Evolutionary conservation across 2,888 invertebrate species (phyloP), one percentile per base, ranked within the genome.

Genomic region (Siphlonurus alternatus): DNA sequence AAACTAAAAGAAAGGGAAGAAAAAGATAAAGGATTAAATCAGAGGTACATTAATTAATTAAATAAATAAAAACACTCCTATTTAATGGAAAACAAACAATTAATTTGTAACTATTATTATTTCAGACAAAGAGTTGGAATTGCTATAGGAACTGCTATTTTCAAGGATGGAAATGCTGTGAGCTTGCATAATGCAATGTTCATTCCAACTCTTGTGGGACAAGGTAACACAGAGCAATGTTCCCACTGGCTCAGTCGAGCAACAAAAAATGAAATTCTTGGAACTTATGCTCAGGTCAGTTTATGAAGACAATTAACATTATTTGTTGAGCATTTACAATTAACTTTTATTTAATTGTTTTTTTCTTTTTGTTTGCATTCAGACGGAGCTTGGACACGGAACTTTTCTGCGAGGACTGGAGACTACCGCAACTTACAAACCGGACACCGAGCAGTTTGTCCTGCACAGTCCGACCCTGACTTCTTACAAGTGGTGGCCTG

Each of bases 401-500:
- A 96, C 96, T 0, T 94, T 93, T 74, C 84, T 97, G 65, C 83
- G 93, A 69, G 93, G 93, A 0, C 75, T 97, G 68, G 96, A 97
- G 79, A 97, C 97, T 0, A 92, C 89, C 0, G 92, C 96, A 1
- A 93, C 89, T 0, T 97, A 93, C 73, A 95, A 96, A 75, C 80
- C 84, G 0, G 73, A 74, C 2, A 88, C 86, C 0, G 79, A 92
- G 73, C 90, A 96, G 77, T 97, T 97, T 74, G 78, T 95, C 38
- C 75, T 97, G 23, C 83, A 95, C 73, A 88, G 89, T 64, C 96
- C 97, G 0, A 88, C 88, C 0, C 76, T 93, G 18, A 90, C 92
- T 0, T 85, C 96, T 0, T 91, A 89, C 73, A 97, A 97, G 77
- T 96, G 94, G 94, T 96, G 95, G 96, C 94, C 95, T 23, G 96